Percentiles rank a stretch among this genome's conserved stretches.
These are phyloP conservation scores for Meles meles DNA, from an alignment of 2,113 vertebrate genomes.

Conservation along the genomic window DNA sequence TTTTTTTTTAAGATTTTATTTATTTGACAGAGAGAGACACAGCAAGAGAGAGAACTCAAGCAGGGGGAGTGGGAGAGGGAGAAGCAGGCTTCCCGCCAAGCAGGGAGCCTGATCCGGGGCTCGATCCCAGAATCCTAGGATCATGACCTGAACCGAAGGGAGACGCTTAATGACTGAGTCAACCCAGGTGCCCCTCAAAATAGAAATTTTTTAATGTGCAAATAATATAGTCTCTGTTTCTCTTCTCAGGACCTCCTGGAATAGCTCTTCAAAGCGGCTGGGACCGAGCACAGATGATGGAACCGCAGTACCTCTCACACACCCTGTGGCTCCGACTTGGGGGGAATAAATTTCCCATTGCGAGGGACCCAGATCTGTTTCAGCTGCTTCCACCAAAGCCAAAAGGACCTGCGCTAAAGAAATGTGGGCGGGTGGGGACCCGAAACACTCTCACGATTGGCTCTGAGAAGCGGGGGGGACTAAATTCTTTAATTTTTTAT, in stretches of 20 bases:
- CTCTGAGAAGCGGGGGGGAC: background rate
- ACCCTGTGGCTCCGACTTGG: slow-evolving; percentile 49
- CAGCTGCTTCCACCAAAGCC: slow-evolving; percentile 70
- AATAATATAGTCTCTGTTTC: background rate
- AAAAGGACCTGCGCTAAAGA: slow-evolving; percentile 64
- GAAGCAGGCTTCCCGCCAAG: too few species aligned
- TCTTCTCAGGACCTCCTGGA: slow-evolving; percentile 81
- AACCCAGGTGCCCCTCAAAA: background rate
- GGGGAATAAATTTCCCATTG: slow-evolving; percentile 60
- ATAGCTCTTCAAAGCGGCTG: slow-evolving; percentile 60
- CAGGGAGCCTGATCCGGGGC: too few species aligned
- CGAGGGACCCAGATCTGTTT: slow-evolving; percentile 62
- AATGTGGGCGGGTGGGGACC: background rate
- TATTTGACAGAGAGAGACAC: too few species aligned
- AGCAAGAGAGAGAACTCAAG: too few species aligned
- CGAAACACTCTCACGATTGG: background rate
- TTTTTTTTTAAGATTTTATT: background rate
- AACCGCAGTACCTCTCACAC: slow-evolving; percentile 50
- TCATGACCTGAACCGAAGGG: too few species aligned
- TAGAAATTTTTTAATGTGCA: background rate
- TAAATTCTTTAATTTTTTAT: slow-evolving; percentile 66
- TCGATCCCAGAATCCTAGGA: too few species aligned
- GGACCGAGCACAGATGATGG: background rate
- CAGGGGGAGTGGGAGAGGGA: too few species aligned
- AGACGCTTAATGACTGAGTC: too few species aligned